Conservation (phyloP, 1,140 invertebrate species). For the Halesus radiatus region DNA sequence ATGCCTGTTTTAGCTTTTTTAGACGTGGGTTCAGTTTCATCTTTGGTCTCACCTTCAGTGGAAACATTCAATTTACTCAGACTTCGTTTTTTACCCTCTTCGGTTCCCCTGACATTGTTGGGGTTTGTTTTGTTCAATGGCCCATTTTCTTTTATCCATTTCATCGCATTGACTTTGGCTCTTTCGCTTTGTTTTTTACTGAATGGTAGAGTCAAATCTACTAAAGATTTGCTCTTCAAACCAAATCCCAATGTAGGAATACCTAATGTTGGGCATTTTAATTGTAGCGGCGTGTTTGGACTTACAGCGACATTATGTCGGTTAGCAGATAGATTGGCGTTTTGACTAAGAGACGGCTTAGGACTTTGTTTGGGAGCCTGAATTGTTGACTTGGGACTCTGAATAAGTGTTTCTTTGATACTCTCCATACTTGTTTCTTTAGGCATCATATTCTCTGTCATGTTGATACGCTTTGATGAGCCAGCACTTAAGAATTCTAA, state of each 20-base stretch:
- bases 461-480: constrained; percentile 40
- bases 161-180: constrained; percentile 79
- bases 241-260: constrained; percentile 65
- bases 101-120: constrained; percentile 74
- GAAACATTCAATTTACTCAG: constrained; percentile 67
- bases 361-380: not conserved
- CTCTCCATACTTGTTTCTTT: constrained; percentile 58
- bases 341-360: not conserved
- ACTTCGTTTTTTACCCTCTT: constrained; percentile 71
- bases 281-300: constrained; percentile 48
- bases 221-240: constrained; percentile 66
- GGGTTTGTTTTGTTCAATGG: constrained; percentile 78
- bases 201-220: constrained; percentile 76
- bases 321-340: not conserved
- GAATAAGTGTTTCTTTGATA: not conserved
- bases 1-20: constrained; percentile 66
- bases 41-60: constrained; percentile 65
- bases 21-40: constrained; percentile 68
- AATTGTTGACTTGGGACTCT: not conserved
- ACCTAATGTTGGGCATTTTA: constrained; percentile 39
- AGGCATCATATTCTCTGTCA: constrained; percentile 14
- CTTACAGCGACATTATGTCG: not conserved
- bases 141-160: constrained; percentile 76
- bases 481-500: constrained; percentile 70
- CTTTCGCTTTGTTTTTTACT: constrained; percentile 70